Percentiles rank a stretch among this genome's conserved stretches.
Conservation (phyloP, 2,113 vertebrate genomes). For the Coptodon rendalli region DNA sequence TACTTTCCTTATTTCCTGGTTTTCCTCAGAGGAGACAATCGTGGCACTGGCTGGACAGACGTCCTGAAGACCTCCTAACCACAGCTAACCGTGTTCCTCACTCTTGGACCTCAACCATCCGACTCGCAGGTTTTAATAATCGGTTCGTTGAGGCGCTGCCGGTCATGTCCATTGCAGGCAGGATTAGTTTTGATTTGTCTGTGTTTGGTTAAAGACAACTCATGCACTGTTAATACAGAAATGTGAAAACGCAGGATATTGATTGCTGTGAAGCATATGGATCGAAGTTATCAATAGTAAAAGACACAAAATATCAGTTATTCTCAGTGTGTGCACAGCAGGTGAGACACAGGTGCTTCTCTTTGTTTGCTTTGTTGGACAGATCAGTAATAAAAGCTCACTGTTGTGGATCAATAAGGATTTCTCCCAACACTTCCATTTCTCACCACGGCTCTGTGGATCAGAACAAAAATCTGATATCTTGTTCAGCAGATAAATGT, state of each 20-base stretch:
- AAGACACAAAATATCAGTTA: background rate
- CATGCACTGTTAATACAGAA: background rate
- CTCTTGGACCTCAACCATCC: background rate
- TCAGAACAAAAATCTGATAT: background rate
- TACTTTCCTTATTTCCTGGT: background rate
- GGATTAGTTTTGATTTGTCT: background rate
- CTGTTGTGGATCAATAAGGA: background rate
- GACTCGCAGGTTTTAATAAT: background rate
- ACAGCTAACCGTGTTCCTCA: background rate
- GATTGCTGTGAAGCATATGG: background rate
- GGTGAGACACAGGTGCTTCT: background rate
- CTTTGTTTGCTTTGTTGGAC: background rate
- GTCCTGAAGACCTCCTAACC: background rate
- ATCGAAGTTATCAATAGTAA: background rate
- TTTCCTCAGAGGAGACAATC: background rate
- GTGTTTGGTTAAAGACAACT: background rate
- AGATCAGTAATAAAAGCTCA: background rate
- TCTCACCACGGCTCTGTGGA: background rate
- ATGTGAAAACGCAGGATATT: background rate
- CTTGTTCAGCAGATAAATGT: background rate
- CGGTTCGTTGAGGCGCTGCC: rapidly evolving
- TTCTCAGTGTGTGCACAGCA: background rate
- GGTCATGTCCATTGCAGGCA: background rate
- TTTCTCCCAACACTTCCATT: background rate
- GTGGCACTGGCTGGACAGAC: background rate